Evolutionary conservation across 2,113 vertebrate genomes (phyloP).

Genomic region (Protobothrops flavoviridis): DNA sequence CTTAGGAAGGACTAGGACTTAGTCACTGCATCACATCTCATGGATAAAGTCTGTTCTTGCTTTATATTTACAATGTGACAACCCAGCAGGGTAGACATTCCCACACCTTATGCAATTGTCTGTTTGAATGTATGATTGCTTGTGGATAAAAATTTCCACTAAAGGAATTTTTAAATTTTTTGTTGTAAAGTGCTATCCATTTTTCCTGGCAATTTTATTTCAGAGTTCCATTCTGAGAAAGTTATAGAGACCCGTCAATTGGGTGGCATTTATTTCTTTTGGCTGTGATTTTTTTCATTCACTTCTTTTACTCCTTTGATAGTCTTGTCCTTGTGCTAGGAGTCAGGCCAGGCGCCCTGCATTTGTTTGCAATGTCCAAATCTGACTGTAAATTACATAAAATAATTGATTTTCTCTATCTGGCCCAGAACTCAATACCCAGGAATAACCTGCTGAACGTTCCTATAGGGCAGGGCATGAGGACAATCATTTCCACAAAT

Average conservation of each 20-base stretch:
- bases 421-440: not conserved
- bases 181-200: not conserved
- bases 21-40: not conserved
- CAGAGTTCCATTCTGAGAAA: not conserved
- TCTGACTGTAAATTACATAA: conserved; percentile 1
- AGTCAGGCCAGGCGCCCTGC: not conserved
- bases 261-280: not conserved
- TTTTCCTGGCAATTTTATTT: not conserved
- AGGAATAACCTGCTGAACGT: not conserved
- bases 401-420: not conserved
- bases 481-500: not conserved
- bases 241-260: not conserved
- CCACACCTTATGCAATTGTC: not conserved
- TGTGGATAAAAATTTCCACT: not conserved
- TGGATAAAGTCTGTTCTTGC: not conserved
- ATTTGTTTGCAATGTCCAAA: not conserved
- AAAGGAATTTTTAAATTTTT: not conserved
- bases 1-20: not conserved
- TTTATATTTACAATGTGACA: not conserved
- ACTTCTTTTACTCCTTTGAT: not conserved
- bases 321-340: not conserved
- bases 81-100: not conserved
- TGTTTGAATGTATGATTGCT: not conserved
- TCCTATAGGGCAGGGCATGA: not conserved
- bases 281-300: not conserved